Percentiles rank a stretch among this genome's conserved stretches.
Evolutionary conservation across 2,113 vertebrate genomes (phyloP).

Genomic region (Microtus ochrogaster): DNA sequence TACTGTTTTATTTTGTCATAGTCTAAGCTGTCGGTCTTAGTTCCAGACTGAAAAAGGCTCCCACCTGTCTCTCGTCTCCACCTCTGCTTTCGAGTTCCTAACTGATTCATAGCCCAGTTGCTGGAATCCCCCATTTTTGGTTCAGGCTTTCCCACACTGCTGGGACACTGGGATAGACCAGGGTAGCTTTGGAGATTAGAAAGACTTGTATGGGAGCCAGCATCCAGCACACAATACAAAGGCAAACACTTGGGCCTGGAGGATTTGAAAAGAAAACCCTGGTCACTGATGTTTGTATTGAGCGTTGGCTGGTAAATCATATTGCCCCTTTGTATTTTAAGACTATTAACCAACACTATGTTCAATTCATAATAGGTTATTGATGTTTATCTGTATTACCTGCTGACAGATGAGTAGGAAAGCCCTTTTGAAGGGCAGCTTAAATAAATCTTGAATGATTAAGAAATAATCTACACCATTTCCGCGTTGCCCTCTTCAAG

Average conservation of each 20-base stretch:
- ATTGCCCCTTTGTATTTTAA: constrained; percentile 43
- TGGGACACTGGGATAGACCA: neutral
- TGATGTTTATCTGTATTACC: neutral
- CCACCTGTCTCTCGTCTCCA: neutral
- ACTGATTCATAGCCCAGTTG: neutral
- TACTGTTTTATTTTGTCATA: neutral
- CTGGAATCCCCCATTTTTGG: neutral
- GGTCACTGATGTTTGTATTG: constrained; percentile 66
- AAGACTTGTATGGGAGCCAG: neutral
- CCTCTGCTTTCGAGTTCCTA: neutral
- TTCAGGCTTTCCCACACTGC: neutral
- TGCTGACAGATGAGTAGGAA: constrained; percentile 64
- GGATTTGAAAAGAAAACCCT: constrained; percentile 63
- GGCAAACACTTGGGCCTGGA: constrained; percentile 44
- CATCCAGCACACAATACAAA: constrained; percentile 4
- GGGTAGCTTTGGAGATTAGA: neutral
- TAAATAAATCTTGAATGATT: constrained; percentile 33
- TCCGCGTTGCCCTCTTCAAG: constrained; percentile 25
- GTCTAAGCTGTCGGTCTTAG: neutral
- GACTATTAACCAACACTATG: constrained; percentile 48
- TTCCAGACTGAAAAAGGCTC: neutral
- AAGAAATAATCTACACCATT: constrained; percentile 3
- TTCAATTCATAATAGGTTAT: constrained; percentile 43
- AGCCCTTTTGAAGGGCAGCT: constrained; percentile 37
- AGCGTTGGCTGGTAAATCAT: constrained; percentile 53